Base-by-base conservation (phyloP, 2,888 invertebrate genomes). In the Trachelus iudaicus region DNA sequence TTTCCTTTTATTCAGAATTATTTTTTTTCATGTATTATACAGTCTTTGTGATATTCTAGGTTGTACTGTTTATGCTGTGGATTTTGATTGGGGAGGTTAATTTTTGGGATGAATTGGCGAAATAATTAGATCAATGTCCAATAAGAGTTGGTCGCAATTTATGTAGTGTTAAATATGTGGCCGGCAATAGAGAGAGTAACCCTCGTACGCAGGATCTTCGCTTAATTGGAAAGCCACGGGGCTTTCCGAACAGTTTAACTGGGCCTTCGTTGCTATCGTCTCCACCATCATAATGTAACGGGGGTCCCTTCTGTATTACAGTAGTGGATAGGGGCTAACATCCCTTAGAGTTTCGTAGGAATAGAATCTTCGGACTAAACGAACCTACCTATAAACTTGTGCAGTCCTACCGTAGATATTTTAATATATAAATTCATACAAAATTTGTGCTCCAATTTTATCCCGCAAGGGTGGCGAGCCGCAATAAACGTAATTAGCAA, bases 231-330 rank as follows among this genome's bases (percentile, higher is more conserved):
- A 90, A 90, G 89, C 91, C 85, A 80, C 87, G 85, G 88, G 90
- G 89, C 56, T 91, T 91, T 91, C 91, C 91, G 88, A 91, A 91
- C 91, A 90, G 91, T 91, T 91, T 89, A 91, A 91, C 91, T 90
- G 90, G 23, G 88, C 87, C 90, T 88, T 87, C 83, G 87, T 86
- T 87, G 82, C 87, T 87, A 89, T 90, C 89, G 87, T 81, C 84
- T 69, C 86, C 77, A 79, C 81, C 79, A 85, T 86, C 83, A 82
- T 83, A 81, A 84, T 84, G 84, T 79, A 81, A 79, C 84, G 81
- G 82, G 15, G 81, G 77, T 83, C 86, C 84, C 86, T 40, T 85
- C 81, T 84, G 85, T 82, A 86, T 86, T 86, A 84, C 84, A 84
- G 73, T 76, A 79, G 73, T 74, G 76, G 76, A 73, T 79, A 76